Base-by-base conservation (phyloP, 2,888 invertebrate genomes). In the Spatulosminthurus flaviceps region DNA sequence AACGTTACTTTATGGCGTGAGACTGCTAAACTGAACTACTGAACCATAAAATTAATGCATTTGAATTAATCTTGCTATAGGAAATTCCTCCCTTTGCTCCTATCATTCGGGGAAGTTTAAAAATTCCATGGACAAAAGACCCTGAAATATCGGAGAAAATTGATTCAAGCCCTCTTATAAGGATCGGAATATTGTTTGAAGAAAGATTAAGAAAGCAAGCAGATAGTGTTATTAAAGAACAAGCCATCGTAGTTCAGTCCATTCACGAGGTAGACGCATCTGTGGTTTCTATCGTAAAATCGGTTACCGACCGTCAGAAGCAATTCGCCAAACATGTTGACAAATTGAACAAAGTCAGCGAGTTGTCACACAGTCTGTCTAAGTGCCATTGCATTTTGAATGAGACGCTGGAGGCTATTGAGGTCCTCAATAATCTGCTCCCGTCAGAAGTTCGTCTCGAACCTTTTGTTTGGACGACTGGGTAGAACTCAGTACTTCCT, bases 11-110 rank as follows among this genome's bases (percentile, higher is more conserved):
- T n/a, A n/a, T n/a, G n/a, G n/a, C n/a, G n/a, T n/a, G n/a, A n/a
- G n/a, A n/a, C n/a, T n/a, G n/a, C n/a, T n/a, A n/a, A n/a, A n/a
- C n/a, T n/a, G n/a, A n/a, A n/a, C n/a, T n/a, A n/a, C n/a, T n/a
- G n/a, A n/a, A n/a, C n/a, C n/a, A n/a, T n/a, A n/a, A n/a, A n/a
- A n/a, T n/a, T n/a, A n/a, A n/a, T n/a, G n/a, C n/a, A n/a, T 34
- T 11, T 26, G 26, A 24, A 66, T 76, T 64, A 74, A 85, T 83
- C 75, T n/a, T n/a, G n/a, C 83, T 85, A 42, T 89, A 94, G 90
- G 92, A 91, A 84, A 96, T 97, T 85, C 96, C 97, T 1, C 94
- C 95, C 88, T 97, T 97, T 88, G 88, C 96, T 77, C 97, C 97
- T 0, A 95, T 97, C 72, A 95, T 97, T 92, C 89, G 96, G 60